A percentile compares a stretch with the other conserved stretches of the same genome.
phyloP scores from a whole-genome alignment of 2,888 invertebrate species.

The Brachyptera risi region DNA sequence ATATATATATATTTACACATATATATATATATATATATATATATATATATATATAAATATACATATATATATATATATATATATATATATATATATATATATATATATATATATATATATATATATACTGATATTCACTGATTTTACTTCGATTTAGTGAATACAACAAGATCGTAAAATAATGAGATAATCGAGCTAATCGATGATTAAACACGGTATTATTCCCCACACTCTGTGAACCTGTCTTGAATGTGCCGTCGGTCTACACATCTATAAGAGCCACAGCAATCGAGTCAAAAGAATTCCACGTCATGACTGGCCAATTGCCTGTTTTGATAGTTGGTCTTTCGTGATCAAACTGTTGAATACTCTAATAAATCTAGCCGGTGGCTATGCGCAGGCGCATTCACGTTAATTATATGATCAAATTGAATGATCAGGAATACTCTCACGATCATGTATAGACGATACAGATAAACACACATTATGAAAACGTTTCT shows the following conservation, averaged over 20 bases:
- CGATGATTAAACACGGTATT: neutral
- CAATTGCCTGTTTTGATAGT: neutral
- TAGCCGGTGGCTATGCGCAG: conserved; percentile 1
- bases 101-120: too few species aligned
- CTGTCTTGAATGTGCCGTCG: too few species aligned
- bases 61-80: too few species aligned
- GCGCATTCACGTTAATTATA: neutral
- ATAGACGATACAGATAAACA: neutral
- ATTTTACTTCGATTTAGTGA: neutral
- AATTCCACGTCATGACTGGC: neutral
- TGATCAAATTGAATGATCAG: conserved; percentile 11
- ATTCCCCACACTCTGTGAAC: neutral
- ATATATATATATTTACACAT: too few species aligned
- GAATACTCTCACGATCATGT: conserved; percentile 1
- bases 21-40: too few species aligned
- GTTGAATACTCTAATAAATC: conserved; percentile 4
- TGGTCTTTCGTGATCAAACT: conserved; percentile 1
- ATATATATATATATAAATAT: too few species aligned
- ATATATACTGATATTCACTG: neutral
- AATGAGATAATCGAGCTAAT: neutral
- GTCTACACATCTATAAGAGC: too few species aligned
- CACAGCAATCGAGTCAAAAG: too few species aligned
- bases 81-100: too few species aligned
- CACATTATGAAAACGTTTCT: conserved; percentile 11
- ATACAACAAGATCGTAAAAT: too few species aligned